A percentile compares a stretch with the other conserved stretches of the same genome.
phyloP scores from a whole-genome alignment of 1,140 invertebrate genomes.

The Drosophila tsacasi region DNA sequence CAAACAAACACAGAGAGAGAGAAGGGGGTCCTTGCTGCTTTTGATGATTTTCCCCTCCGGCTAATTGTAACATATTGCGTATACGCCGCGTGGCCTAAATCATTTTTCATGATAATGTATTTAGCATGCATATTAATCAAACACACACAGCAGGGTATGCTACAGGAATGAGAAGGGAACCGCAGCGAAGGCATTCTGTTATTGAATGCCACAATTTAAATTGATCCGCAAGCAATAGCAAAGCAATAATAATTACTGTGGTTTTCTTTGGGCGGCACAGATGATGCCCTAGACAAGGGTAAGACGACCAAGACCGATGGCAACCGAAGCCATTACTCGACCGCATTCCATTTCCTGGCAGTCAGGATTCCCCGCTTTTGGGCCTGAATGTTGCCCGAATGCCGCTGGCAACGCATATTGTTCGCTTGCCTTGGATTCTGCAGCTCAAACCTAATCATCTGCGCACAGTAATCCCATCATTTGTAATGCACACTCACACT shows the following conservation, averaged over 20 bases:
- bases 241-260: constrained; percentile 77
- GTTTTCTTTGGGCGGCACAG: constrained; percentile 40
- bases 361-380: constrained; percentile 16
- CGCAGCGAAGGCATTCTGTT: constrained; percentile 51
- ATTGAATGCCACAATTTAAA: constrained; percentile 79
- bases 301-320: background rate
- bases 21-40: too few relatives aligned
- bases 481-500: constrained; percentile 62
- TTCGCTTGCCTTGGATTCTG: constrained; percentile 32
- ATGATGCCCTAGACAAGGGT: background rate
- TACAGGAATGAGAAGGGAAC: background rate
- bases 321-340: constrained; percentile 59
- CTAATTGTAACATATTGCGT: constrained; percentile 57
- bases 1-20: background rate
- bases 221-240: constrained; percentile 63
- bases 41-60: constrained; percentile 51
- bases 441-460: constrained; percentile 67
- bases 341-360: constrained; percentile 52
- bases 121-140: constrained; percentile 79
- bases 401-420: constrained; percentile 40
- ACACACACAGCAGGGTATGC: background rate
- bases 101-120: constrained; percentile 73
- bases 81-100: constrained; percentile 56
- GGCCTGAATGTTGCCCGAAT: constrained; percentile 11
- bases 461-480: constrained; percentile 63